Evolutionary conservation across 92 coral and sea anemone genomes (phyloP), one percentile per base, ranked within the genome.

Genomic region (Paramuricea clavata): DNA sequence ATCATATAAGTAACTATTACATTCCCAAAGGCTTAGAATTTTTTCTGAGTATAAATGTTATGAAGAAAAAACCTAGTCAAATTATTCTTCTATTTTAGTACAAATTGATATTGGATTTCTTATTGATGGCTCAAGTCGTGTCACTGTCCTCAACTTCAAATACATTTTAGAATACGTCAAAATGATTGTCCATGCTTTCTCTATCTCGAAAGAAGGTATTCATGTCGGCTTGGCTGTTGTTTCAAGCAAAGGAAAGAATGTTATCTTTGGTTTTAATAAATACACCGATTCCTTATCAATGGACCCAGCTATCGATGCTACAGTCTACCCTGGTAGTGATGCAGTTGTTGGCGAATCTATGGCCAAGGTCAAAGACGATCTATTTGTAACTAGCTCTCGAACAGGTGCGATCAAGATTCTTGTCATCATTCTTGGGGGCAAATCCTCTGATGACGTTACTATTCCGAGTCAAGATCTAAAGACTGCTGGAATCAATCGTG

Each of bases 91-190:
- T 19, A 3, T 85, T 93, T 94, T 91, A 83, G 93, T 93, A n/a
- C 93, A 92, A 70, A 92, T 94, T n/a, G 94, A 95, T 30, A 89
- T 95, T 74, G 95, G 94, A 2, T 95, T 95, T 80, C 81, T 95
- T 35, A 87, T 95, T 32, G 98, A 95, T 43, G 98, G 95, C 35
- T 93, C 98, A 23, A 77, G 70, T 36, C 87, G 87, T 22, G 91
- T 92, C 2, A 88, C 90, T 17, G 87, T 90, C 69, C 80, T 92
- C 42, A 93, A 92, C 82, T 95, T 95, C 41, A 49, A 86, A 4
- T 90, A 90, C 22, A 80, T 89, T 22, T 73, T 94, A 42, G 94
- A 95, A n/a, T 90, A 81, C 1, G 94, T 92, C 13, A 93, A 92
- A 50, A 88, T 87, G 64, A 93, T 95, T 75, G 94, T 89, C 67